Conservation (phyloP, 1,140 invertebrate species). For the Steinernema feltiae region DNA sequence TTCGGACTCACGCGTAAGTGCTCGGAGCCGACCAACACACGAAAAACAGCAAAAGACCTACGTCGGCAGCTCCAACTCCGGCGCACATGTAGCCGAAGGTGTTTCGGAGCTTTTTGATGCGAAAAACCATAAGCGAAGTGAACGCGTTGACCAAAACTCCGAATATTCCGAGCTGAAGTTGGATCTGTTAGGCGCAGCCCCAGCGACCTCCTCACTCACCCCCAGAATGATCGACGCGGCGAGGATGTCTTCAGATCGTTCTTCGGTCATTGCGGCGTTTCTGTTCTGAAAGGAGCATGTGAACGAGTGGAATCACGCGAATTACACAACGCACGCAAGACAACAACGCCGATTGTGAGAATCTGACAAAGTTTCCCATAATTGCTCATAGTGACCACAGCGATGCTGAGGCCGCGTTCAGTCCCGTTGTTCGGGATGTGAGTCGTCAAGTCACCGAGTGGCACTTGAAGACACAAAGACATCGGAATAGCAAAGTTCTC, state of each 20-base stretch:
- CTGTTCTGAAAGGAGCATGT: not conserved
- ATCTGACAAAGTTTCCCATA: no score
- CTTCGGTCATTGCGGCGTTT: no score
- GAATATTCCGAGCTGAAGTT: not conserved
- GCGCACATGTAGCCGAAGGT: slow-evolving; percentile 11
- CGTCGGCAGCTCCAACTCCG: not conserved
- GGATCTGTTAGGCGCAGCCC: not conserved
- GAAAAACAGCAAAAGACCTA: not conserved
- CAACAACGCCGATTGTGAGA: no score
- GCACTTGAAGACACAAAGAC: no score
- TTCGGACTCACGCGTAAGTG: not conserved
- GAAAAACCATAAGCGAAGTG: not conserved
- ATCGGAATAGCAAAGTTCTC: no score
- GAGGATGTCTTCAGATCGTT: not conserved
- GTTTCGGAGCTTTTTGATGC: not conserved
- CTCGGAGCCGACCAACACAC: not conserved
- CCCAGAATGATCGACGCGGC: not conserved
- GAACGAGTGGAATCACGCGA: no score
- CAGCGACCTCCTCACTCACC: not conserved
- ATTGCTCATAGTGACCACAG: no score
- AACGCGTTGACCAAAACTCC: no score
- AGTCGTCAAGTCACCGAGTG: no score
- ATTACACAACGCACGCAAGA: no score
- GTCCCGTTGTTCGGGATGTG: no score
- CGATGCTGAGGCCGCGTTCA: no score